Base-by-base conservation (phyloP, 2,113 vertebrate species). In the Chloropsis cyanopogon region DNA sequence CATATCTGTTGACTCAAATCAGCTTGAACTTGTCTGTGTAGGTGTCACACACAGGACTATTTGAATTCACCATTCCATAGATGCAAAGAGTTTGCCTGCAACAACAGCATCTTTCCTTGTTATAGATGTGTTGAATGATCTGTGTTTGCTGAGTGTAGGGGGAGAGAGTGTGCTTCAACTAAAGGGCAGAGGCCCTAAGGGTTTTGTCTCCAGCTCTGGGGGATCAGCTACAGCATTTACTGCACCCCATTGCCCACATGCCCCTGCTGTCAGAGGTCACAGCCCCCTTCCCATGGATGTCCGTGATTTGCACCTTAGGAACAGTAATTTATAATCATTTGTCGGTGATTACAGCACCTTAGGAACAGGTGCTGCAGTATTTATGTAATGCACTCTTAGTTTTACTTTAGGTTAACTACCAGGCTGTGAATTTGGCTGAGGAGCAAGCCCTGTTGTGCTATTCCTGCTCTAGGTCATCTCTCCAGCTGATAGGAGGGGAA, bases 161-260 rank as follows among this genome's bases (percentile, higher is more conserved):
- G 26, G 37, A 75, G 41, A 66, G 46, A 39, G 5, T 70, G 24
- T 42, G 29, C 61, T 87, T 70, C n/a, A 47, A 1, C 39, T 37
- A 37, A 81, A 85, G 65, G 47, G 24, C 65, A 66, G 81, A 81
- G 31, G 18, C 33, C 29, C 37, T 44, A 33, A 66, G 7, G 21
- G 6, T 37, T 91, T 86, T 54, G n/a, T 41, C 25, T 80, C 42
- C 41, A 28, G 44, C 15, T 83, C 37, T 4, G 4, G 31, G 10
- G 28, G 22, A 49, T 37, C 31, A 86, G 49, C 80, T 46, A n/a
- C 52, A 76, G 68, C 39, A 79, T 46, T 41, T 91, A 28, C 4
- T 33, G 37, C 26, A 61, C 4, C 12, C 11, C 18, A 7, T 1
- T 28, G 54, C 24, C 46, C n/a, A n/a, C 1, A 1, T 31, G 12